phyloP scores from a whole-genome alignment of 2,888 invertebrate genomes.

The Ernsta delagoae region DNA sequence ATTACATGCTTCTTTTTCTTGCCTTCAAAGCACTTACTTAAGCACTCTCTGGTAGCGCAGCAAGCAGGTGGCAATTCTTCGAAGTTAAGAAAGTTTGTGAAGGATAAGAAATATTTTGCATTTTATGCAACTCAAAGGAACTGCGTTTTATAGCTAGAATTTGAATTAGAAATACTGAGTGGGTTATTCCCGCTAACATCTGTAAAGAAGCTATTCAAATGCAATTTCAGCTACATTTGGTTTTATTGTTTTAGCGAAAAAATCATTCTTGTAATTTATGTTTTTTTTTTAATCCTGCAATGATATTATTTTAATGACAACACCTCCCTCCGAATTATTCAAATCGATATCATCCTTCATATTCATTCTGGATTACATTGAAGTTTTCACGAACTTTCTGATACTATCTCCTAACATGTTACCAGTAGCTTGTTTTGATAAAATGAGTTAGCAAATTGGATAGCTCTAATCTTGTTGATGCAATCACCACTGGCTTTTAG shows the following conservation, averaged over 20 bases:
- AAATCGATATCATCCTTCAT: neutral
- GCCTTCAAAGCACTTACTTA: neutral
- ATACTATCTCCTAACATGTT: neutral
- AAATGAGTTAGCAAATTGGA: constrained; percentile 34
- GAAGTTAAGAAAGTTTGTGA: neutral
- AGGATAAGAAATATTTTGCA: constrained; percentile 1
- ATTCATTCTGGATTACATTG: neutral
- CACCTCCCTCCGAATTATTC: neutral
- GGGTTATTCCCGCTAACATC: no score
- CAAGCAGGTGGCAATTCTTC: neutral
- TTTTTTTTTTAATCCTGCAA: no score
- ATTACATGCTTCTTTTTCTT: neutral
- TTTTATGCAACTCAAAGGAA: neutral
- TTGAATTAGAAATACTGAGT: no score
- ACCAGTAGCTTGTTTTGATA: constrained; percentile 26
- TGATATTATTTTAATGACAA: no score
- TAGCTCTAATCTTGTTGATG: constrained; percentile 28
- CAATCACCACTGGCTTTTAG: constrained; percentile 28
- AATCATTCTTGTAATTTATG: no score
- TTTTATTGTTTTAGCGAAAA: no score
- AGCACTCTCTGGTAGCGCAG: neutral
- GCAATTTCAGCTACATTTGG: no score
- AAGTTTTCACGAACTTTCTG: neutral
- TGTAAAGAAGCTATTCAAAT: no score
- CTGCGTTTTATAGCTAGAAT: neutral